Conservation (phyloP, 2,888 invertebrate genomes). For the Amblyteles armatorius region DNA sequence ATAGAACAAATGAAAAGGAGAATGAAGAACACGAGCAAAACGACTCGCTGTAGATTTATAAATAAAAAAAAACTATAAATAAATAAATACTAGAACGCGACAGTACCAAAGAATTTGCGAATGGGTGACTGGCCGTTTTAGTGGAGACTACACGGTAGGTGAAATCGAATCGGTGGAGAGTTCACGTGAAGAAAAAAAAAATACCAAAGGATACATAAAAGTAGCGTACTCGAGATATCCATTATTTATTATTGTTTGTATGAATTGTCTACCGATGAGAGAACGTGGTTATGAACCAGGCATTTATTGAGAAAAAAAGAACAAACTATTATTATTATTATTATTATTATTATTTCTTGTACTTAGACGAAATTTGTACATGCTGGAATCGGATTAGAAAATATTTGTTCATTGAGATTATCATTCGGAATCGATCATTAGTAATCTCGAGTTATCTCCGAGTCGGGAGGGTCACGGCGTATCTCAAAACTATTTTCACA, state of each 20-base stretch:
- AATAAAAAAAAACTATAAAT: conserved; percentile 59
- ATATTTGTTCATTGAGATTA: conserved; percentile 40
- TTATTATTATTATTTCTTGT: conserved; percentile 67
- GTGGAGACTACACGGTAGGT: conserved; percentile 70
- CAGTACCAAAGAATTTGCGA: conserved; percentile 67
- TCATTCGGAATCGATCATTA: conserved; percentile 46
- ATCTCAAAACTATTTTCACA: conserved; percentile 65
- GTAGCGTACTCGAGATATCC: conserved; percentile 54
- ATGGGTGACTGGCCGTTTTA: conserved; percentile 70
- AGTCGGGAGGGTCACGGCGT: conserved; percentile 57
- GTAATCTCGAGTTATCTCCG: conserved; percentile 49
- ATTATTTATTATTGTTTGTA: conserved; percentile 69
- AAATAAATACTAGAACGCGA: conserved; percentile 62
- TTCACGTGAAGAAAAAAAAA: conserved; percentile 64
- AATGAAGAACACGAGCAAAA: conserved; percentile 58
- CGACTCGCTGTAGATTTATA: conserved; percentile 70
- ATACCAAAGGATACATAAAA: conserved; percentile 65
- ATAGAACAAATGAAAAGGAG: conserved; percentile 25
- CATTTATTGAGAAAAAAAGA: conserved; percentile 61
- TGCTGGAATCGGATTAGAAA: conserved; percentile 79
- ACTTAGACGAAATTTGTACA: conserved; percentile 71
- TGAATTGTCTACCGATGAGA: conserved; percentile 62
- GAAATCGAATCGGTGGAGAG: conserved; percentile 74
- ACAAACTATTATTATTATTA: conserved; percentile 55
- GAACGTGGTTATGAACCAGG: conserved; percentile 74